Base-by-base conservation (phyloP, 2,888 invertebrate genomes). In the Conops quadrifasciatus region DNA sequence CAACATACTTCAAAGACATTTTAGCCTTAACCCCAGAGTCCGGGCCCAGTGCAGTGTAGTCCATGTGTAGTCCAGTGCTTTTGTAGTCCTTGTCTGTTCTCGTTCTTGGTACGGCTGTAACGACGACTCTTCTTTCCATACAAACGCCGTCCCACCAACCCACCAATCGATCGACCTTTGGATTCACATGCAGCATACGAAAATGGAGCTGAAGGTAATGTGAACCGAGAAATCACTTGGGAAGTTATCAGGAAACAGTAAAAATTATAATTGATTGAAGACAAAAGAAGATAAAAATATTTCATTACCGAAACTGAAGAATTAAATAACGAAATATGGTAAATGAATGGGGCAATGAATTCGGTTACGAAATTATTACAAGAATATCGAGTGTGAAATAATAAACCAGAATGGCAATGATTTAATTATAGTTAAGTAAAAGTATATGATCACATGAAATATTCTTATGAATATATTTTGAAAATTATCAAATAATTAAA, bases 171-270 rank as follows among this genome's bases (percentile, higher is more conserved):
- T 9, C 36, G 9, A 36, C 36, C 36, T 9, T 36, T 36, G 9
- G 4, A 36, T 9, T 36, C 3, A 3, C n/a, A 49, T 49, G 11
- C 2, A 49, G 49, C 3, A 49, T 13, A n/a, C 7, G n/a, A 16
- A 11, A n/a, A 19, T 49, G 3, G 49, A 49, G 11, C 3, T 58
- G 58, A 9, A 58, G 11, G 24, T 28, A 28, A 58, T 21, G 58
- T 28, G 28, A 58, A 16, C 28, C 28, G 24, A 58, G 58, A 58
- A 58, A 58, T 58, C 58, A 28, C 58, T 58, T 58, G 58, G 58
- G 28, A 58, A 58, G 58, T 26, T 11, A 58, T 58, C 28, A 26
- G 58, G 24, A 58, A 16, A 58, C 58, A 58, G 24, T 58, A 58
- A 58, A 58, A 58, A 58, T 28, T 58, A 58, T 58, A 28, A 58